These are phyloP conservation scores for Dinocampus coccinellae DNA, from an alignment of 2,888 invertebrate species.

Conservation along the genomic window DNA sequence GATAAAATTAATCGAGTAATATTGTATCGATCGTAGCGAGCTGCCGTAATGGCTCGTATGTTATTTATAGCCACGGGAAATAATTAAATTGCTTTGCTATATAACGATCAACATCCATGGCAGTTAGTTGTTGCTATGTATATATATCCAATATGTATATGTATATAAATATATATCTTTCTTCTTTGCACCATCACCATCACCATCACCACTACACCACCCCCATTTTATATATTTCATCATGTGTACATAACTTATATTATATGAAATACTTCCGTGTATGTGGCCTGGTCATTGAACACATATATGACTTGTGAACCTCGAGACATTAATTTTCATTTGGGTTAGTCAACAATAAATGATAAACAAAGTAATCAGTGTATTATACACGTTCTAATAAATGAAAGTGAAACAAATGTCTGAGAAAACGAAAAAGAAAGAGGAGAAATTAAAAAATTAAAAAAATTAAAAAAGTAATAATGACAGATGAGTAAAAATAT, in stretches of 20 bases:
- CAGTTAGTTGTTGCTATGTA: not conserved
- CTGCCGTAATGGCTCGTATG: constrained; percentile 32
- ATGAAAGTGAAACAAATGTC: no score
- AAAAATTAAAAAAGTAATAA: no score
- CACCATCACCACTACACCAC: not conserved
- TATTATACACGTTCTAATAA: not conserved
- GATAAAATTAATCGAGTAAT: constrained; percentile 43
- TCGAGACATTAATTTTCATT: not conserved
- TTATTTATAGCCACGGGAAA: constrained; percentile 45
- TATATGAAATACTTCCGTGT: not conserved
- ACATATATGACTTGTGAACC: not conserved
- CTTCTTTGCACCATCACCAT: not conserved
- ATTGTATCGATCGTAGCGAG: constrained; percentile 28
- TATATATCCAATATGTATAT: not conserved
- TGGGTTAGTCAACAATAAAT: not conserved
- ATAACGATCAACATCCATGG: constrained; percentile 24
- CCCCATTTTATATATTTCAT: not conserved
- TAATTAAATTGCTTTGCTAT: constrained; percentile 43
- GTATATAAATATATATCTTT: not conserved
- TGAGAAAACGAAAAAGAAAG: no score
- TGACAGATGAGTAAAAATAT: no score
- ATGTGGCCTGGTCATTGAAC: not conserved
- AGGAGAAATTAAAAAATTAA: no score
- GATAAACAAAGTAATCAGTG: not conserved
- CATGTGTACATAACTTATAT: not conserved